phyloP scores from a whole-genome alignment of 2,888 invertebrate species.

The Dryocosmus kuriphilus region DNA sequence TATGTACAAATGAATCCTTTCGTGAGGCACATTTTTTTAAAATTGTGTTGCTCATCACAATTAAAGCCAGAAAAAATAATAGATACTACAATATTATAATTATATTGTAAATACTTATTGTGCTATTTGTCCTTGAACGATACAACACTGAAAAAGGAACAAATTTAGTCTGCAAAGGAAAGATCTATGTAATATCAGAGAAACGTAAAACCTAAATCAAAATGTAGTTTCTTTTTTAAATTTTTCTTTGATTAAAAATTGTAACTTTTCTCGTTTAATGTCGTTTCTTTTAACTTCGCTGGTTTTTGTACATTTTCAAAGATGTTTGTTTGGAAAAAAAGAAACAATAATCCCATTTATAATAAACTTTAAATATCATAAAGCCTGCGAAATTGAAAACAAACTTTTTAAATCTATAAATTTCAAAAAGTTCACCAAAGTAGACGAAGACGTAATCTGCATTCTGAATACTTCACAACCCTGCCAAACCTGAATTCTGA shows the following conservation, averaged over 20 bases:
- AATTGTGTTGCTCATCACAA: neutral
- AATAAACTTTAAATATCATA: neutral
- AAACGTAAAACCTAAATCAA: neutral
- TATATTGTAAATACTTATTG: neutral
- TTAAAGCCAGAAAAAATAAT: neutral
- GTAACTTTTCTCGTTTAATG: neutral
- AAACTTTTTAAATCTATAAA: neutral
- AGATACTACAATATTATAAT: neutral
- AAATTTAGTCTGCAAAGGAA: neutral
- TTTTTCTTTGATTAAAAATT: neutral
- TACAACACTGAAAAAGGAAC: neutral
- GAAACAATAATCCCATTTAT: neutral
- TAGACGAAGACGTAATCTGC: neutral
- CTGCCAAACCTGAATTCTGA: neutral
- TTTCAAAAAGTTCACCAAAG: neutral
- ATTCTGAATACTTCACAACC: neutral
- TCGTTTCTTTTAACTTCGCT: neutral
- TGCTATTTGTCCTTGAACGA: neutral
- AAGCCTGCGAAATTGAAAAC: neutral
- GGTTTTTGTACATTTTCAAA: neutral
- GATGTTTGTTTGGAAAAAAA: neutral
- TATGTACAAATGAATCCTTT: constrained; percentile 33
- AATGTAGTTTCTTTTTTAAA: neutral
- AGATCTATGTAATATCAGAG: neutral
- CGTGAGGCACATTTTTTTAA: neutral